These are phyloP conservation scores for Heterochromis multidens DNA, from an alignment of 2,113 vertebrate genomes.

Conservation along the genomic window DNA sequence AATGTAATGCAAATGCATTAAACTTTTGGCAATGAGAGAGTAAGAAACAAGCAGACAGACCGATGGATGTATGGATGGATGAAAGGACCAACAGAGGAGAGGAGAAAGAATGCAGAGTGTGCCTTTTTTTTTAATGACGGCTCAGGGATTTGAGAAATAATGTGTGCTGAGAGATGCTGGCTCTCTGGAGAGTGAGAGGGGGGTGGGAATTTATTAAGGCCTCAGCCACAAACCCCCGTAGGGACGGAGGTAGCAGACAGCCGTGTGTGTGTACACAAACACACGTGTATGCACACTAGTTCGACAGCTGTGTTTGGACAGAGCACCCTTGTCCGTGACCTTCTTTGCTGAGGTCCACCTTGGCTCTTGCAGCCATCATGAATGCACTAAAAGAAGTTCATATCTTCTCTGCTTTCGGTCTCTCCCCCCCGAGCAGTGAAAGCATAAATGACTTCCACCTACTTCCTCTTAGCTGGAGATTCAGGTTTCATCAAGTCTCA, in stretches of 20 bases:
- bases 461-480: slow-evolving; percentile 1
- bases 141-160: slow-evolving; percentile 63
- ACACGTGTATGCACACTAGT: slow-evolving; percentile 18
- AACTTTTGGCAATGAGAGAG: background rate
- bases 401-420: background rate
- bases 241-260: slow-evolving; percentile 30
- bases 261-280: slow-evolving; percentile 10
- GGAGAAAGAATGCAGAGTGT: slow-evolving; percentile 51
- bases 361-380: background rate
- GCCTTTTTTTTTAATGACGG: slow-evolving; percentile 44
- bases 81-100: slow-evolving; percentile 3
- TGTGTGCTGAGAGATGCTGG: slow-evolving; percentile 64
- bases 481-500: slow-evolving; percentile 32
- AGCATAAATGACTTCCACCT: slow-evolving; percentile 13
- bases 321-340: slow-evolving; percentile 64
- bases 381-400: slow-evolving; percentile 27
- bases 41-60: background rate
- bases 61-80: background rate
- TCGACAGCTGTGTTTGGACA: slow-evolving; percentile 72
- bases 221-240: slow-evolving; percentile 18
- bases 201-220: slow-evolving; percentile 60
- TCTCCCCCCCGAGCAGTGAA: background rate
- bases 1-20: slow-evolving; percentile 5
- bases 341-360: slow-evolving; percentile 25
- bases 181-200: slow-evolving; percentile 34